These are phyloP conservation scores for Scolopax bukidnonensis DNA, from an alignment of 2,797 vertebrate genomes.

Conservation along the genomic window DNA sequence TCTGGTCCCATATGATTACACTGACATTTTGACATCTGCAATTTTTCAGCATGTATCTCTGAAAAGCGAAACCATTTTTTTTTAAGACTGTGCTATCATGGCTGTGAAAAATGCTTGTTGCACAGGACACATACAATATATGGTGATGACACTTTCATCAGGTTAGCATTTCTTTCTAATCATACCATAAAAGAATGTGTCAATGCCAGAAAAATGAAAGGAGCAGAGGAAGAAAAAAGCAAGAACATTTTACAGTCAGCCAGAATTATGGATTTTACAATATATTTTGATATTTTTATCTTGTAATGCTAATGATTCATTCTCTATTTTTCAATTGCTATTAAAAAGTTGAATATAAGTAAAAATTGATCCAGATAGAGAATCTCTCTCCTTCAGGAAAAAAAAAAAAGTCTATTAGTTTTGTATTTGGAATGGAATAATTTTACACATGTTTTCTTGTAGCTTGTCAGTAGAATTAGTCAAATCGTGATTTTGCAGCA, in stretches of 20 bases:
- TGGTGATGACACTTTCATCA: background rate
- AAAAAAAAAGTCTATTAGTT: background rate
- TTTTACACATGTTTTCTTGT: background rate
- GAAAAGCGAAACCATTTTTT: background rate
- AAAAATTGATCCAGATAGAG: background rate
- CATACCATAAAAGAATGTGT: background rate
- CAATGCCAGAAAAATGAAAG: constrained; percentile 29
- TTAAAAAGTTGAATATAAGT: background rate
- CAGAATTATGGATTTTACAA: constrained; percentile 19
- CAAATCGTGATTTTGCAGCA: background rate
- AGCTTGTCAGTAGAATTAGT: background rate
- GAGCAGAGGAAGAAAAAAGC: background rate
- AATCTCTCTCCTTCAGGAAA: background rate
- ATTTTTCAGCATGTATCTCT: background rate
- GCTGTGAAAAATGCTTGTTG: constrained; percentile 19
- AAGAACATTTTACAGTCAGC: background rate
- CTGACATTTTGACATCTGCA: background rate
- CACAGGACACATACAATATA: background rate
- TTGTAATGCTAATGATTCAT: background rate
- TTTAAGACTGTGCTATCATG: background rate
- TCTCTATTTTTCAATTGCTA: background rate
- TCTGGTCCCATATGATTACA: background rate
- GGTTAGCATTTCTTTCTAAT: constrained; percentile 32
- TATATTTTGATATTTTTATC: background rate
- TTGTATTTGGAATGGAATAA: background rate